These are phyloP conservation scores for Cetonia aurata DNA, from an alignment of 2,888 invertebrate species.

Conservation along the genomic window DNA sequence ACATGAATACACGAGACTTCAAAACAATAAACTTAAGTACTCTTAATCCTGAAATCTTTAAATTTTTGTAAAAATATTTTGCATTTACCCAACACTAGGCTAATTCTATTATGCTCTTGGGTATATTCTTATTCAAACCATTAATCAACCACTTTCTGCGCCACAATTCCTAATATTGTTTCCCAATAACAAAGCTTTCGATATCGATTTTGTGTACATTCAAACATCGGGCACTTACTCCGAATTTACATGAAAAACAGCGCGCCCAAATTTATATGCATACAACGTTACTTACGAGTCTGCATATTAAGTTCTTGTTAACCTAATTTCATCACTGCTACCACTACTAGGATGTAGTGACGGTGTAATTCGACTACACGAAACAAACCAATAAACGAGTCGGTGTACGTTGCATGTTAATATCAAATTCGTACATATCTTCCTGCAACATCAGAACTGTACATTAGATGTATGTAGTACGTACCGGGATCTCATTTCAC, in stretches of 20 bases:
- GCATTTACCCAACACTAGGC: too few relatives aligned
- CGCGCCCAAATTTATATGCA: slow-evolving; percentile 31
- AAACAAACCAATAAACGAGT: slow-evolving; percentile 40
- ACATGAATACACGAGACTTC: too few relatives aligned
- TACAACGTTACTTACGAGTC: slow-evolving; percentile 32
- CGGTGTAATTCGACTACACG: slow-evolving; percentile 26
- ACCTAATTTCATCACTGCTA: slow-evolving; percentile 34
- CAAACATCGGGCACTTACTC: slow-evolving; percentile 7
- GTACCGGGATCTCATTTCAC: slow-evolving; percentile 35
- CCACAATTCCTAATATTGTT: too few relatives aligned
- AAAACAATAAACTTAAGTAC: too few relatives aligned
- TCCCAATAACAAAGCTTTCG: too few relatives aligned
- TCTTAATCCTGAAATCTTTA: too few relatives aligned
- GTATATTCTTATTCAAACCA: background rate
- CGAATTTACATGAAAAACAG: slow-evolving; percentile 20
- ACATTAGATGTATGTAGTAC: slow-evolving; percentile 22
- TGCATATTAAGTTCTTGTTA: slow-evolving; percentile 39
- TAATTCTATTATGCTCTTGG: too few relatives aligned
- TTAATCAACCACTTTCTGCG: too few relatives aligned
- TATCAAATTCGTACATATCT: slow-evolving; percentile 38
- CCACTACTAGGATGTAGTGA: slow-evolving; percentile 10
- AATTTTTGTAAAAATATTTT: too few relatives aligned
- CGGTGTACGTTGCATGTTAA: slow-evolving; percentile 34
- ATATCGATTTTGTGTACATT: background rate
- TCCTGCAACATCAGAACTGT: slow-evolving; percentile 13